These are phyloP conservation scores for Sebastes kiyomatsui DNA, from an alignment of 2,797 vertebrate genomes.

Conservation along the genomic window DNA sequence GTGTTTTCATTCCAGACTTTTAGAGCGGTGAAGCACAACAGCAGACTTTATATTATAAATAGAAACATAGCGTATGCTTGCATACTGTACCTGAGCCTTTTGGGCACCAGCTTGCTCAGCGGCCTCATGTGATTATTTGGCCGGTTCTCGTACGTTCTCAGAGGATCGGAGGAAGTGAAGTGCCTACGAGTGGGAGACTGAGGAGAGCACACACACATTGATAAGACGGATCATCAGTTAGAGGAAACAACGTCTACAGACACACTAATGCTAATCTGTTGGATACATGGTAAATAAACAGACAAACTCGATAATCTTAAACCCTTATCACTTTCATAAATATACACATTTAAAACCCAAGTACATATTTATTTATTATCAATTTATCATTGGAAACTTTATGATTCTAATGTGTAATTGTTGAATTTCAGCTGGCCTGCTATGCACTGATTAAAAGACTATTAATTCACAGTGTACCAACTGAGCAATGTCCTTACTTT, in stretches of 20 bases:
- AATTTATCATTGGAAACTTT: neutral
- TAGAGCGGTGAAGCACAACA: neutral
- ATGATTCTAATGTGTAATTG: neutral
- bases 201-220: neutral
- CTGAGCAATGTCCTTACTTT: too few species aligned
- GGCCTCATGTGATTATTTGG: conserved; percentile 77
- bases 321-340: neutral
- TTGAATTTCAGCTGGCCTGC: too few species aligned
- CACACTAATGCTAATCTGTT: neutral
- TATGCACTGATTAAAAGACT: too few species aligned
- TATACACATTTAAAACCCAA: neutral
- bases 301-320: neutral
- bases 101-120: conserved; percentile 87
- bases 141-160: conserved; percentile 89
- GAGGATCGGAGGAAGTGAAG: conserved; percentile 74
- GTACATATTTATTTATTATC: neutral
- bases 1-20: neutral
- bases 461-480: too few species aligned
- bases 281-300: neutral
- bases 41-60: neutral
- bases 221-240: neutral
- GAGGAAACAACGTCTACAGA: neutral
- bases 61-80: neutral
- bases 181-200: conserved; percentile 74
- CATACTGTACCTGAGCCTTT: conserved; percentile 83